Evolutionary conservation across 2,113 vertebrate species (phyloP), one percentile per base, ranked within the genome.

Genomic region (Phainopepla nitens): DNA sequence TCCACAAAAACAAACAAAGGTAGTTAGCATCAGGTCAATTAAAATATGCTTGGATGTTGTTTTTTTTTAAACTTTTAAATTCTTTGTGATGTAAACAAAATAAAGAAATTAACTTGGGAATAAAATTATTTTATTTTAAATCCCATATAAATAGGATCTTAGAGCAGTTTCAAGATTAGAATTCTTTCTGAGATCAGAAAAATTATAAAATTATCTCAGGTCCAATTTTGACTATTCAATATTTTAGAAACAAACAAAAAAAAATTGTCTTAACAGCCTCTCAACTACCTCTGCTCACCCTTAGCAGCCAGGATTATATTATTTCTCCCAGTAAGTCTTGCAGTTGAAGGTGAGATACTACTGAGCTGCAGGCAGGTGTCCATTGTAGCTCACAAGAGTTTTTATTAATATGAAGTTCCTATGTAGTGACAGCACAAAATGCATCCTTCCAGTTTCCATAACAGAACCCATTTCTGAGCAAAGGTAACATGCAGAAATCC

Each of bases 401-500:
- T 81, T 84, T 69, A 69, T 76, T 72, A 61, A 44, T 22, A 51
- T 7, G 17, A 84, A 53, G 7, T 23, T 76, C 24, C 28, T 47
- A 14, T 1, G 9, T 53, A 65, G 6, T 1, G 4, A 77, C 33
- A 73, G 45, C 27, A 73, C 31, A 20, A 87, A 90, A 68, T 41
- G 5, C 44, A 64, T 28, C 17, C 41, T 85, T 51, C 4, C 27
- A 44, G 14, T 44, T 85, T 72, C 58, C 10, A 7, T 29, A 44
- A 49, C 0, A 41, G 7, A 87, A 4, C 4, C 42, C 23, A 19
- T 0, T 2, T 7, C 39, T 61, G 13, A 87, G 75, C 31, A 85
- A 82, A 87, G 65, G 36, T 71, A 71, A 45, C 0, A 0, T 24
- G 31, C 14, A 90, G 82, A 80, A 85, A 72, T 50, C 15, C 9